A percentile compares a stretch with the other conserved stretches of the same genome.
These are phyloP conservation scores for Epinephelus coioides DNA, from an alignment of 2,797 vertebrate species.

Conservation along the genomic window DNA sequence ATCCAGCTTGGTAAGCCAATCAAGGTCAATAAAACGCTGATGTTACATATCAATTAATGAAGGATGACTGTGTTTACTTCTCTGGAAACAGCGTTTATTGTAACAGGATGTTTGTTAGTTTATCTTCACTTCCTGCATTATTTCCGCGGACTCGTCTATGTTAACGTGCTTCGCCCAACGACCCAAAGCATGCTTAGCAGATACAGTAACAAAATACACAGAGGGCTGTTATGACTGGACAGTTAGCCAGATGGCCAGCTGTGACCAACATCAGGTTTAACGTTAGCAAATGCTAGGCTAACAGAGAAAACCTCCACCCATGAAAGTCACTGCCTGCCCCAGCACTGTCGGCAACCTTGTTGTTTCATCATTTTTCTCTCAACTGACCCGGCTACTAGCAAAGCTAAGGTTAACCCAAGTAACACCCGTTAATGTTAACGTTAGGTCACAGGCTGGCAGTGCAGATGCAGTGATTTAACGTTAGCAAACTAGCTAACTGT, in stretches of 20 bases:
- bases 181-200: background rate
- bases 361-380: background rate
- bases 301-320: background rate
- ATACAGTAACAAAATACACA: background rate
- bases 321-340: background rate
- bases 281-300: background rate
- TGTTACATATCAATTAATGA: background rate
- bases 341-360: background rate
- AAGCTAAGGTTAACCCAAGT: background rate
- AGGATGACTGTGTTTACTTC: background rate
- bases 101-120: slow-evolving; percentile 17
- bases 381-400: background rate
- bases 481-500: slow-evolving; percentile 67
- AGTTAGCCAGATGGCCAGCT: background rate
- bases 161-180: background rate
- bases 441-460: slow-evolving; percentile 36
- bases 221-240: background rate
- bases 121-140: slow-evolving; percentile 46
- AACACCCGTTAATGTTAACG: slow-evolving; percentile 4
- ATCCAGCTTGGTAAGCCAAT: background rate
- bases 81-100: background rate
- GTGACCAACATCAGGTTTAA: slow-evolving; percentile 10
- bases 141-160: background rate
- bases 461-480: slow-evolving; percentile 79
- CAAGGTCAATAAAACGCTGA: slow-evolving; percentile 6